Evolutionary conservation across 1,140 invertebrate genomes (phyloP).

Genomic region (Onthophagus taurus): DNA sequence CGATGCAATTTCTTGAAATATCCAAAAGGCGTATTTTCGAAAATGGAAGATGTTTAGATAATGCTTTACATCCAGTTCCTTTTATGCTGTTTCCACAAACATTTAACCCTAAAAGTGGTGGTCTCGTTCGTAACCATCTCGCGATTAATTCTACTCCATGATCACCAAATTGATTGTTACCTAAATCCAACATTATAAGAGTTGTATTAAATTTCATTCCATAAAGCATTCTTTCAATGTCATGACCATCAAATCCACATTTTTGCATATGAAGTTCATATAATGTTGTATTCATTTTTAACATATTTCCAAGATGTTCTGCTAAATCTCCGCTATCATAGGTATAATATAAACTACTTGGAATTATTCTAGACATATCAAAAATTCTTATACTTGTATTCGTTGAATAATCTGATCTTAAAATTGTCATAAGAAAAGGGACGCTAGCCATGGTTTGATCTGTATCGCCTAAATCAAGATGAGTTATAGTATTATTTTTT

Average conservation of each 20-base stretch:
- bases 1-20: slow-evolving; percentile 43
- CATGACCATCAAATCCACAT: slow-evolving; percentile 45
- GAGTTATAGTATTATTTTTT: slow-evolving; percentile 38
- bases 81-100: slow-evolving; percentile 45
- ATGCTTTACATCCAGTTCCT: slow-evolving; percentile 39
- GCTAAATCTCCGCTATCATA: slow-evolving; percentile 31
- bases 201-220: slow-evolving; percentile 42
- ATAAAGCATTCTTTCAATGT: slow-evolving; percentile 43
- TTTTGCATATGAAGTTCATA: slow-evolving; percentile 49
- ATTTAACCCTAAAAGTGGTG: slow-evolving; percentile 40
- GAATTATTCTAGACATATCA: slow-evolving; percentile 46
- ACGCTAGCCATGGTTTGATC: slow-evolving; percentile 43
- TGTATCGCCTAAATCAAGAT: slow-evolving; percentile 46
- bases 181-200: slow-evolving; percentile 44
- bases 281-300: slow-evolving; percentile 40
- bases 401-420: slow-evolving; percentile 33
- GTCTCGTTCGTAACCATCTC: slow-evolving; percentile 41
- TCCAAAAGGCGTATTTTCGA: slow-evolving; percentile 46
- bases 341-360: slow-evolving; percentile 23
- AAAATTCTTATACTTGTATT: slow-evolving; percentile 41
- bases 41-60: slow-evolving; percentile 43
- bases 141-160: slow-evolving; percentile 42
- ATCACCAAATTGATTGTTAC: slow-evolving; percentile 47
- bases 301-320: slow-evolving; percentile 28
- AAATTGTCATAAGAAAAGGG: slow-evolving; percentile 37